Percentiles rank a stretch among this genome's conserved stretches.
Conservation (phyloP, 2,797 vertebrate species). For the Vireo griseus region DNA sequence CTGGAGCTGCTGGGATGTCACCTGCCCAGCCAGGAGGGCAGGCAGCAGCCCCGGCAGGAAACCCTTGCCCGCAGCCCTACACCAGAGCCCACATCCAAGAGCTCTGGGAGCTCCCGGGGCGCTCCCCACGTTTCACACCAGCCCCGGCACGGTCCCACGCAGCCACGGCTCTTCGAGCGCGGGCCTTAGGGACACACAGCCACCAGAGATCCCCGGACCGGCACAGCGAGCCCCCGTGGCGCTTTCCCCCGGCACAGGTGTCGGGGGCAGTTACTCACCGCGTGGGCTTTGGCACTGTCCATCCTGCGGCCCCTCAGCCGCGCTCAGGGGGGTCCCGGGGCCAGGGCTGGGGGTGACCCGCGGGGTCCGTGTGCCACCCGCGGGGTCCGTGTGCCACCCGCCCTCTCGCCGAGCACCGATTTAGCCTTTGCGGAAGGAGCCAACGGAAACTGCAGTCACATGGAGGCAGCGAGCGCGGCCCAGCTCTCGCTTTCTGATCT, state of each 20-base stretch:
- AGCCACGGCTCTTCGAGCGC: accelerated
- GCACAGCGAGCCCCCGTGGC: accelerated
- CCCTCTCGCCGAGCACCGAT: slow-evolving; percentile 52
- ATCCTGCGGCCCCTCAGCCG: slow-evolving; percentile 42
- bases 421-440: slow-evolving; percentile 80
- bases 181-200: accelerated
- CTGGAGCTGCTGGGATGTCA: background rate
- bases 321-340: accelerated
- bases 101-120: accelerated
- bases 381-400: background rate
- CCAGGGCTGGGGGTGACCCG: background rate
- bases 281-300: slow-evolving; percentile 22
- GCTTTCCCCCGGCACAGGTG: background rate
- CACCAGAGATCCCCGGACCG: background rate
- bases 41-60: background rate
- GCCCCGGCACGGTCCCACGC: accelerated
- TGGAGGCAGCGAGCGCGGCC: slow-evolving; percentile 67
- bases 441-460: slow-evolving; percentile 81
- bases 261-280: slow-evolving; percentile 65
- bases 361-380: background rate
- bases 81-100: background rate
- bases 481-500: background rate
- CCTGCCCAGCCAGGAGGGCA: background rate
- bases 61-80: background rate
- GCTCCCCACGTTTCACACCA: accelerated